These are phyloP conservation scores for Oasisia sp. DNA, from an alignment of 2,888 invertebrate genomes.

Conservation along the genomic window DNA sequence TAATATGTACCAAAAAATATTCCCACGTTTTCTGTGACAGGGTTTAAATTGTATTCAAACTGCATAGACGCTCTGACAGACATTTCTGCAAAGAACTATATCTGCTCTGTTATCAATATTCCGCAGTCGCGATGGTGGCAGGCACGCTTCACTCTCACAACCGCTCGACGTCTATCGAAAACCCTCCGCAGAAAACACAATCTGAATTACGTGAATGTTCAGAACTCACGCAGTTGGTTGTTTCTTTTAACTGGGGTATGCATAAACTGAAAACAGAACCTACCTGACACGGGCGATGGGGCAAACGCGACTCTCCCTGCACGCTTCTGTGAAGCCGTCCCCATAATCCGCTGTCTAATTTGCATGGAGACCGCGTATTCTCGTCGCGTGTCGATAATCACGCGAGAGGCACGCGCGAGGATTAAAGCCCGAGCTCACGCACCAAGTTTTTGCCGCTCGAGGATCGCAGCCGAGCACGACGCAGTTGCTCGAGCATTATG, in stretches of 20 bases:
- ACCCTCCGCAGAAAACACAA: not conserved
- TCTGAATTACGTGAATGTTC: not conserved
- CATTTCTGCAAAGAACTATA: not conserved
- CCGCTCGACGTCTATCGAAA: not conserved
- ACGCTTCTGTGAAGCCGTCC: slow-evolving; percentile 10
- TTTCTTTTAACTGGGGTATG: not conserved
- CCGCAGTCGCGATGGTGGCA: not conserved
- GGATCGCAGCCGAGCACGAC: not conserved
- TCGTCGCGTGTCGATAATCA: not conserved
- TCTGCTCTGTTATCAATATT: not conserved
- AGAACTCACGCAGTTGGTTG: not conserved
- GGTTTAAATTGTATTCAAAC: not conserved
- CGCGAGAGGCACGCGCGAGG: slow-evolving; percentile 17
- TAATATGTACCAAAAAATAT: no score
- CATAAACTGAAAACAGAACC: not conserved
- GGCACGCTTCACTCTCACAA: slow-evolving; percentile 12
- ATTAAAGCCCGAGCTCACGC: not conserved
- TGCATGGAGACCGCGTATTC: slow-evolving; percentile 17
- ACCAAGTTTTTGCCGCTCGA: not conserved
- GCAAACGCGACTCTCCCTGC: not conserved
- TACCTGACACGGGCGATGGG: not conserved
- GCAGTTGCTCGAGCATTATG: not conserved
- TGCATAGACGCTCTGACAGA: not conserved
- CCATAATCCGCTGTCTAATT: slow-evolving; percentile 13
- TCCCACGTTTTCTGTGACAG: not conserved